These are phyloP conservation scores for Stichodactyla helianthus DNA, from an alignment of 64 coral and sea anemone genomes.

Conservation along the genomic window DNA sequence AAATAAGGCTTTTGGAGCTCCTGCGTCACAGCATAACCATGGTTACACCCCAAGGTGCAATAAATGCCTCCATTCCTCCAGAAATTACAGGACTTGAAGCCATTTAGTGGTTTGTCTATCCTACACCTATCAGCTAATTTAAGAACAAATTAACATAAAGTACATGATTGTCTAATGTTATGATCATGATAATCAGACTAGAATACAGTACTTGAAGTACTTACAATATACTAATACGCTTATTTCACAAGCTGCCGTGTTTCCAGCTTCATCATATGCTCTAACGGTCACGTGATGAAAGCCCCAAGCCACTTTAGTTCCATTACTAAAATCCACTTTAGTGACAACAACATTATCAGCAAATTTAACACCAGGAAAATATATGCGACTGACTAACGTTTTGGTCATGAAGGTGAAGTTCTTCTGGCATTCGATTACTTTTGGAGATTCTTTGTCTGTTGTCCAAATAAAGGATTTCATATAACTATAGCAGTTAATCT, in stretches of 20 bases:
- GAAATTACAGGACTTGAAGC: constrained; percentile 17
- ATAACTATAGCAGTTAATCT: no score
- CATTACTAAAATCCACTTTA: constrained; percentile 21
- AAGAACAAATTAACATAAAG: not conserved
- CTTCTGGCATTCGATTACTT: not conserved
- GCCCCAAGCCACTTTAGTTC: constrained; percentile 36
- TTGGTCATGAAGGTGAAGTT: constrained; percentile 23
- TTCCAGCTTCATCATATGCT: constrained; percentile 28
- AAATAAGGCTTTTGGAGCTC: constrained; percentile 19
- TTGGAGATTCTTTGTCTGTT: constrained; percentile 27
- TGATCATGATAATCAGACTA: not conserved
- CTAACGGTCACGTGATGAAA: constrained; percentile 11
- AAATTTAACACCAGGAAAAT: constrained; percentile 6
- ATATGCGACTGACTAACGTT: not conserved
- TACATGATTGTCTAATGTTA: not conserved
- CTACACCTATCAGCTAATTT: not conserved
- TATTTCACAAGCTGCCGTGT: constrained; percentile 27
- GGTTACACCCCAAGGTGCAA: constrained; percentile 25
- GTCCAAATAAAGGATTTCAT: not conserved
- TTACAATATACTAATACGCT: constrained; percentile 21
- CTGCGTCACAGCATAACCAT: constrained; percentile 21
- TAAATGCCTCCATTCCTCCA: constrained; percentile 31
- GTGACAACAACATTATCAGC: constrained; percentile 35
- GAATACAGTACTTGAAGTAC: not conserved
- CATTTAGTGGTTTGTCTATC: constrained; percentile 16